Base-by-base conservation (phyloP, 1,140 invertebrate genomes). In the Trachymyrmex septentrionalis region DNA sequence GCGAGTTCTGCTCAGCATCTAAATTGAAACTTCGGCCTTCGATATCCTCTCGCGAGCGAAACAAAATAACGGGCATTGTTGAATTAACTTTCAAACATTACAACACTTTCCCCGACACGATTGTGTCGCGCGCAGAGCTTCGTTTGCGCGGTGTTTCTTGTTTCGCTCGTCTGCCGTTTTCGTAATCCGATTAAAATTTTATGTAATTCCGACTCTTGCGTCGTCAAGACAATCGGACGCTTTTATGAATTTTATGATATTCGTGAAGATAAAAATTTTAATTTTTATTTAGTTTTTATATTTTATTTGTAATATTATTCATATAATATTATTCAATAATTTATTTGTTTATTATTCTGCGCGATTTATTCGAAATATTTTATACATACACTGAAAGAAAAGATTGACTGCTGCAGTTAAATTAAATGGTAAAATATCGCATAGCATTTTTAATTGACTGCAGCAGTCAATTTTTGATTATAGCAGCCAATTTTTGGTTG, bases 11-110 rank as follows among this genome's bases (percentile, higher is more conserved):
- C 63, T 82, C 67, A 64, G 67, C 67, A 82, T 82, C 78, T 86
- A 73, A 86, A 84, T 84, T 84, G 85, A 86, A 86, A 86, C 85
- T 86, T 82, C 3, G 77, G 55, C n/a, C 61, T 44, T 48, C 16
- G 59, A 85, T 84, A 82, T 85, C 57, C 30, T 77, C 30, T n/a
- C 19, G 55, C 67, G 38, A 73, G 66, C 38, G 57, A 9, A 50
- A 50, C 69, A 63, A 84, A 75, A 73, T 63, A 84, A 48, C 44
- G 38, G 21, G 38, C 55, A 72, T 61, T 82, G 80, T 73, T 64
- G 67, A 72, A 81, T 81, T 81, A 81, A 81, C 64, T 81, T 81
- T 71, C 30, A 38, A 82, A 59, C 24, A 16, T 81, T 48, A 12
- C 38, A 19, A 84, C 14, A 72, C 80, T 61, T 73, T 50, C 27